A percentile compares a stretch with the other conserved stretches of the same genome.
phyloP scores from a whole-genome alignment of 2,113 vertebrate species.

The Bagarius yarrelli region DNA sequence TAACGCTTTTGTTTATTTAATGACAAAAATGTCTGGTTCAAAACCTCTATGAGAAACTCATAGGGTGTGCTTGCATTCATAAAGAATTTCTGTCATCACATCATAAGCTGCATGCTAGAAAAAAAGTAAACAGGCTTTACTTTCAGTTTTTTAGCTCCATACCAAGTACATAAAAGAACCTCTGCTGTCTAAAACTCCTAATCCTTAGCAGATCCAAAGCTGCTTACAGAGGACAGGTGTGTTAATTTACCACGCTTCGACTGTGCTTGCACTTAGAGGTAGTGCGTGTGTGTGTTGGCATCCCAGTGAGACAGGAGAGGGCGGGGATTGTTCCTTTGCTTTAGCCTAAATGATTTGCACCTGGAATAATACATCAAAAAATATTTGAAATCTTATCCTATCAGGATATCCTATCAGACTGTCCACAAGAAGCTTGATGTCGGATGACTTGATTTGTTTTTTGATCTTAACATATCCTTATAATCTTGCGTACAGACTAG shows the following conservation, averaged over 20 bases:
- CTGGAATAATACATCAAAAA: conserved; percentile 65
- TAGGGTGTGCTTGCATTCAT: background rate
- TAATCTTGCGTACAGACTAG: too few species aligned
- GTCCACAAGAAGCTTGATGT: too few species aligned
- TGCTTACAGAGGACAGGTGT: conserved; percentile 23
- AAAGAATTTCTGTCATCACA: background rate
- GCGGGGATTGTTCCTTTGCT: conserved; percentile 28
- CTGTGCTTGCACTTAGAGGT: background rate
- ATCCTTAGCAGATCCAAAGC: conserved; percentile 3
- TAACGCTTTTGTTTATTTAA: background rate
- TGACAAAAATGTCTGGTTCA: background rate
- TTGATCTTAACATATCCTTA: too few species aligned
- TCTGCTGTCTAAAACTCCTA: background rate
- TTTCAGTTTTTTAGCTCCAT: background rate
- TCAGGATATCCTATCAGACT: too few species aligned
- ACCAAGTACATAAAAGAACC: background rate
- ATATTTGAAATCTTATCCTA: conserved; percentile 52
- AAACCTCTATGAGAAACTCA: background rate
- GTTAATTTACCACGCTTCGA: conserved; percentile 35
- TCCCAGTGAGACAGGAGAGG: background rate
- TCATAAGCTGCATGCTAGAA: background rate
- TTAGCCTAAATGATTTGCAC: conserved; percentile 66
- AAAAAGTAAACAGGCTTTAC: background rate
- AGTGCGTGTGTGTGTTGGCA: background rate
- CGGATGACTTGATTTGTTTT: too few species aligned